A percentile compares a stretch with the other conserved stretches of the same genome.
Evolutionary conservation across 1,140 invertebrate species (phyloP).

Genomic region (Aphelinus atriplicis): DNA sequence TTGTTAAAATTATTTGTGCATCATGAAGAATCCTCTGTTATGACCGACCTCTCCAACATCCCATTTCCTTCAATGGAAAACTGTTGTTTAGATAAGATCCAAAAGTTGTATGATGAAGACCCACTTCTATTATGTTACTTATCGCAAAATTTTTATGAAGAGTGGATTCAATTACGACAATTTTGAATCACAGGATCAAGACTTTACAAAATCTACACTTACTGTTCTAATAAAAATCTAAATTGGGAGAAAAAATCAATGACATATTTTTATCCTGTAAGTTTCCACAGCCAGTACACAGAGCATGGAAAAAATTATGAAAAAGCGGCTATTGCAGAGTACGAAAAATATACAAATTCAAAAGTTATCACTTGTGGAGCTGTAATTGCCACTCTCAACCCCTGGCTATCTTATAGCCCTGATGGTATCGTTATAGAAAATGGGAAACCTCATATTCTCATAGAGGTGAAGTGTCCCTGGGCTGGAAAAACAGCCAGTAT

Average conservation of each 20-base stretch:
- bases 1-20: no score
- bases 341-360: neutral
- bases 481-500: constrained; percentile 37
- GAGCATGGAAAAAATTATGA: constrained; percentile 34
- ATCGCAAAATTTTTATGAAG: neutral
- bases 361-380: constrained; percentile 21
- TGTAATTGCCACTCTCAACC: constrained; percentile 27
- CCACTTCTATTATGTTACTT: neutral
- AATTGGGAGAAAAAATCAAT: constrained; percentile 35
- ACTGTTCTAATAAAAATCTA: constrained; percentile 29
- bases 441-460: constrained; percentile 23
- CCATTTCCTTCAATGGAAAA: no score
- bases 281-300: neutral
- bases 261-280: constrained; percentile 30
- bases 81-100: no score
- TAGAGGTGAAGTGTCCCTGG: constrained; percentile 44
- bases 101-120: neutral
- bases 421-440: constrained; percentile 40
- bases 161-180: constrained; percentile 18
- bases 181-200: constrained; percentile 23
- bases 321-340: constrained; percentile 10
- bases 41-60: no score
- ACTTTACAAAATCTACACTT: constrained; percentile 23
- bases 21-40: no score
- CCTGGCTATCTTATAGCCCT: constrained; percentile 36